Evolutionary conservation across 2,113 vertebrate species (phyloP), one percentile per base, ranked within the genome.

Genomic region (Rhinopomastus cyanomelas): DNA sequence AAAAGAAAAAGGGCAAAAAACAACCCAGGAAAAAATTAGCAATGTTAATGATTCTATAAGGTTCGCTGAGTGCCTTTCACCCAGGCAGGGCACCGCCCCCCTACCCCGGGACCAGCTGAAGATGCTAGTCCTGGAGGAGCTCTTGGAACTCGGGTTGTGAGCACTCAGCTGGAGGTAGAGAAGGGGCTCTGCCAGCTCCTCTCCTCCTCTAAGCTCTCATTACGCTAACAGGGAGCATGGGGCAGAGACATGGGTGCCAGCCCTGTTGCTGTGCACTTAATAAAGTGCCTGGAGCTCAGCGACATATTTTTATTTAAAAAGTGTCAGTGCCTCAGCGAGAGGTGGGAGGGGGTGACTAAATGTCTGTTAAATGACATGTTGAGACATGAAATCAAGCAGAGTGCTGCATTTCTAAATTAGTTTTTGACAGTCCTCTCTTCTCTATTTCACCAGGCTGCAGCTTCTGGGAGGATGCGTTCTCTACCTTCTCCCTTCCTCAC

Each of bases 241-340:
- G 88, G 86, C 81, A 82, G 67, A 94, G 84, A 74, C 61, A 73
- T 53, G 55, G 81, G 79, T 80, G 16, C 73, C 4, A 12, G 79
- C 76, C 95, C 89, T 88, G 96, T 96, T 95, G 95, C 97, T 96
- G 96, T 91, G 95, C 11, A 49, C 93, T 96, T 97, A 97, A 98
- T 97, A 97, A 95, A 94, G 91, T 89, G 92, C 96, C 95, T 51
- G 39, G 86, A 95, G 93, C 90, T 94, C 86, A 87, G 96, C 71
- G 67, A 68, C 0, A 25, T 89, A 52, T 60, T 95, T 93, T 87
- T 95, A 94, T 96, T 89, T 67, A 90, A 85, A 90, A 93, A 87
- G 65, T 75, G 81, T 92, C 92, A 90, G 71, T 64, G 44, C 80
- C 87, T 90, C 75, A 66, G 86, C 0, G 1, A 75, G 82, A 93